phyloP scores from a whole-genome alignment of 2,113 vertebrate species.

The Prietella phreatophila region DNA sequence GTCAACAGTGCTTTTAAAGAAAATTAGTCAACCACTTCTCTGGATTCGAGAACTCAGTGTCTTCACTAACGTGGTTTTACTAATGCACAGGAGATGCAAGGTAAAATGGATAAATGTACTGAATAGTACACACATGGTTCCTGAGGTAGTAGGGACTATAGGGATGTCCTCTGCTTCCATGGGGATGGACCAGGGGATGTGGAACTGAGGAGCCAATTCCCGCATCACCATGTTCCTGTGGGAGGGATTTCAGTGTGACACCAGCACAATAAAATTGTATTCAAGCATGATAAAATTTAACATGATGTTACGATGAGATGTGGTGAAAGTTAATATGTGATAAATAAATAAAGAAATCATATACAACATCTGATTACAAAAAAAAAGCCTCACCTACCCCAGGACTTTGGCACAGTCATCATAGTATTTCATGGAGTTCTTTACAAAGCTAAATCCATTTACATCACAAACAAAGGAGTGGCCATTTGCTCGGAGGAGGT shows the following conservation, averaged over 20 bases:
- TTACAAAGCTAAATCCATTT: constrained; percentile 97
- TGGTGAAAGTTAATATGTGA: background rate
- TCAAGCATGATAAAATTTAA: background rate
- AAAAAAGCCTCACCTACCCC: constrained; percentile 73
- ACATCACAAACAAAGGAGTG: constrained; percentile 96
- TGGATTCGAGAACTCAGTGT: background rate
- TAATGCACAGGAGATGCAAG: background rate
- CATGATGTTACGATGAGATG: background rate
- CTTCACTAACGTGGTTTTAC: background rate
- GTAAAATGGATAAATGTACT: background rate
- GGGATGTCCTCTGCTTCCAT: constrained; percentile 96
- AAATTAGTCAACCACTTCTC: background rate
- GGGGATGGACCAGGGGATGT: constrained; percentile 97
- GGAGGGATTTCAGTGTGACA: constrained; percentile 43
- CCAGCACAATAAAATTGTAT: background rate
- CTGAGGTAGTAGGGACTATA: constrained; percentile 95
- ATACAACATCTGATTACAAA: background rate
- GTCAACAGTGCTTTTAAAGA: background rate
- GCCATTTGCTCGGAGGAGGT: constrained; percentile 91
- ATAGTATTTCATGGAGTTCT: constrained; percentile 99
- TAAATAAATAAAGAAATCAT: background rate
- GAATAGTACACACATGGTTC: constrained; percentile 84
- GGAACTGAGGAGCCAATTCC: constrained; percentile 92
- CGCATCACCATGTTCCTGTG: constrained; percentile 96
- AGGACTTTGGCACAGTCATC: constrained; percentile 98